Evolutionary conservation across 2,797 vertebrate genomes (phyloP).

Genomic region (Dryobates pubescens): DNA sequence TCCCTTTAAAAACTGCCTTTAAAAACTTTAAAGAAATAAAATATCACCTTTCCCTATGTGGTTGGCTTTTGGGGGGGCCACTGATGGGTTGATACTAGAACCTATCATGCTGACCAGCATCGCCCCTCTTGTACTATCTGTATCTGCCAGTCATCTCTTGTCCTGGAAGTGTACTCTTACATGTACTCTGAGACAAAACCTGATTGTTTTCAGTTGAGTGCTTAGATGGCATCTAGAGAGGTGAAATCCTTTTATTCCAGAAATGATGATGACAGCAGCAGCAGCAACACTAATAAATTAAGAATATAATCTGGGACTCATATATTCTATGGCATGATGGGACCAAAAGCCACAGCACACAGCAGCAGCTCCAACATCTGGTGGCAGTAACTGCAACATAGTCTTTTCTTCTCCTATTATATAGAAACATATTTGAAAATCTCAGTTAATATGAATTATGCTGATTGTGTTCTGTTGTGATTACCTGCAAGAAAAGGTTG

Average conservation of each 20-base stretch:
- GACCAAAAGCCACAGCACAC: background rate
- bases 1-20: background rate
- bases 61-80: background rate
- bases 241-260: background rate
- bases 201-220: background rate
- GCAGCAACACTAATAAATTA: background rate
- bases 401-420: background rate
- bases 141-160: background rate
- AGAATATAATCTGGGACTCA: background rate
- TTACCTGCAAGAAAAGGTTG: background rate
- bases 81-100: background rate
- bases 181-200: background rate
- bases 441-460: background rate
- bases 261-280: background rate
- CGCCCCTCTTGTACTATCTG: background rate
- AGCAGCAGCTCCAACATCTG: background rate
- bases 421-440: background rate
- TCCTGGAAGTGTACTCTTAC: background rate
- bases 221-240: background rate
- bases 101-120: background rate
- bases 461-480: background rate
- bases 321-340: fast-evolving
- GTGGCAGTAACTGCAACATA: background rate
- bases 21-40: background rate
- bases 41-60: background rate